Evolutionary conservation across 1,140 invertebrate genomes (phyloP).

Genomic region (Bombus sylvicola): DNA sequence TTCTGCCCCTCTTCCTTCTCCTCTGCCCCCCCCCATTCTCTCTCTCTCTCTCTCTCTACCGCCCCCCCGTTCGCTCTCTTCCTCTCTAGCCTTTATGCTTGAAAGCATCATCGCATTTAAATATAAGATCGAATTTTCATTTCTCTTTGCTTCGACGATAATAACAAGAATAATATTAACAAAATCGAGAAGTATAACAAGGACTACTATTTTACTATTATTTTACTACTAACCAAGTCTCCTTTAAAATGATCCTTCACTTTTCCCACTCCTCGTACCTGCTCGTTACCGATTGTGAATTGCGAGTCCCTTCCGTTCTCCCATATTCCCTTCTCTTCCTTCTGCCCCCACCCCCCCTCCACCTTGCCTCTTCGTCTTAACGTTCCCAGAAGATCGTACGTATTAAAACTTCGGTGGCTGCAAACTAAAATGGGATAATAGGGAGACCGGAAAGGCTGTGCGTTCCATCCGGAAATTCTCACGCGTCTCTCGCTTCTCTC

Average conservation of each 20-base stretch:
- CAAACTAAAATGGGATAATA: slow-evolving; percentile 82
- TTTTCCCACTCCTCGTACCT: slow-evolving; percentile 7
- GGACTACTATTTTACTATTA: too few relatives aligned
- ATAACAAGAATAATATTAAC: too few relatives aligned
- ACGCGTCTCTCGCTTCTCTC: slow-evolving; percentile 82
- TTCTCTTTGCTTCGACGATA: too few relatives aligned
- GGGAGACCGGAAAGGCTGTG: slow-evolving; percentile 79
- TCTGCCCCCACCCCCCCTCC: neutral
- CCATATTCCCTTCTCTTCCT: slow-evolving; percentile 29
- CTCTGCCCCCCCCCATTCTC: rapidly evolving
- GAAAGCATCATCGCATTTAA: neutral
- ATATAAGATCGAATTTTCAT: neutral
- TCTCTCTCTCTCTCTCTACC: neutral
- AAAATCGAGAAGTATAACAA: too few relatives aligned
- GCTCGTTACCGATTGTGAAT: neutral
- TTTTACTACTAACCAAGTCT: neutral
- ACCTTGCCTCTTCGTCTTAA: neutral
- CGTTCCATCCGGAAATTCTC: slow-evolving; percentile 83
- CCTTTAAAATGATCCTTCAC: neutral
- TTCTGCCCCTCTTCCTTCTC: neutral
- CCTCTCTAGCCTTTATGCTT: neutral
- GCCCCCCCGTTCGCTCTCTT: neutral
- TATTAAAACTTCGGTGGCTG: slow-evolving; percentile 67
- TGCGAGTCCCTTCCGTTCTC: slow-evolving; percentile 13
- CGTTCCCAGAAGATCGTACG: slow-evolving; percentile 36